Percentiles rank a stretch among this genome's conserved stretches.
Conservation (phyloP, 2,888 invertebrate genomes). For the Clunio marinus region DNA sequence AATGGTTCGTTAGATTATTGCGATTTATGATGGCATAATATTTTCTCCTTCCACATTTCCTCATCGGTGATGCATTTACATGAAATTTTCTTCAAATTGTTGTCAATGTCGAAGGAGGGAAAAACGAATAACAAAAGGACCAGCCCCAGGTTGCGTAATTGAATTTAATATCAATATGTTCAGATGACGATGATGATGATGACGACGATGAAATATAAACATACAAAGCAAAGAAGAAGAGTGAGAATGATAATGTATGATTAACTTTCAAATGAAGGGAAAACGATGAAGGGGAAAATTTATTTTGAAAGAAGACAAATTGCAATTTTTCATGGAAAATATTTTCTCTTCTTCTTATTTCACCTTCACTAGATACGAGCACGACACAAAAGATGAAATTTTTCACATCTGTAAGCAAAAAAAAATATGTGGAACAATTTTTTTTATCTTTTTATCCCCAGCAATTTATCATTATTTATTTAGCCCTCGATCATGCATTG, state of each 20-base stretch:
- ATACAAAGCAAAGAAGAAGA: not conserved
- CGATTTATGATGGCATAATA: constrained; percentile 21
- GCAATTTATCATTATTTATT: no score
- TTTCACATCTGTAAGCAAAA: no score
- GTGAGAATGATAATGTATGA: not conserved
- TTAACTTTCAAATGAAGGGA: constrained; percentile 1
- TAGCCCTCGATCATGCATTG: no score
- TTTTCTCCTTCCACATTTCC: no score
- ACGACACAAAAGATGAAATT: no score
- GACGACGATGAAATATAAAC: constrained; percentile 12
- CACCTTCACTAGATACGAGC: no score
- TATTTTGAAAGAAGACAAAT: not conserved
- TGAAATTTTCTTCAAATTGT: no score
- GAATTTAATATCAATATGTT: constrained; percentile 24
- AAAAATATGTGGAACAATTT: no score
- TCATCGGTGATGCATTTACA: constrained; percentile 4
- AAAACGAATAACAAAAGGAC: not conserved
- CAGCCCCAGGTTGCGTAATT: not conserved
- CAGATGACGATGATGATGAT: not conserved
- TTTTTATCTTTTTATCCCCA: no score
- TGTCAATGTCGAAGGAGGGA: not conserved
- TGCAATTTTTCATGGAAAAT: no score
- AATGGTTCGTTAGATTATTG: not conserved
- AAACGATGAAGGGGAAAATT: no score
- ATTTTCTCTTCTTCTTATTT: no score